A percentile compares a stretch with the other conserved stretches of the same genome.
These are phyloP conservation scores for Tethea ocularis DNA, from an alignment of 2,888 invertebrate species.

Conservation along the genomic window DNA sequence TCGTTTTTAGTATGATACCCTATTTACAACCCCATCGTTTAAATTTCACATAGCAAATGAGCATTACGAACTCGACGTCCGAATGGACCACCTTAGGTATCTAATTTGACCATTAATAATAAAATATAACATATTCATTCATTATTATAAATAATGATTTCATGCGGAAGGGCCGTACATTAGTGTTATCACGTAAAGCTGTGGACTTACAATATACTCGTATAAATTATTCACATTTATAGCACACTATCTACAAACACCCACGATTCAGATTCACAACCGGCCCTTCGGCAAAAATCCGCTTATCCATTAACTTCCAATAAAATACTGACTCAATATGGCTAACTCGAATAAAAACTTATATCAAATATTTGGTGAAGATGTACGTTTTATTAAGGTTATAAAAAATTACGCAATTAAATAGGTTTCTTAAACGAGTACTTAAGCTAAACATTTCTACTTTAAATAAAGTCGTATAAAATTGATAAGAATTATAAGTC, in stretches of 20 bases:
- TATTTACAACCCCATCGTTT: conserved; percentile 72
- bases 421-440: conserved; percentile 66
- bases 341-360: conserved; percentile 78
- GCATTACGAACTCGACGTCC: conserved; percentile 75
- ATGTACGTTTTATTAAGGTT: conserved; percentile 71
- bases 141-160: conserved; percentile 55
- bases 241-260: conserved; percentile 83
- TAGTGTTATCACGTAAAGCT: conserved; percentile 80
- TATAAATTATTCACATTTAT: conserved; percentile 84
- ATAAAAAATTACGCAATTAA: conserved; percentile 73
- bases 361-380: conserved; percentile 83
- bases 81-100: conserved; percentile 61
- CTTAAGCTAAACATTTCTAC: conserved; percentile 71
- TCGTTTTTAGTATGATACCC: conserved; percentile 56
- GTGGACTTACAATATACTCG: conserved; percentile 83
- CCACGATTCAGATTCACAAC: conserved; percentile 69
- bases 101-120: conserved; percentile 70
- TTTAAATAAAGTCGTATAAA: conserved; percentile 78
- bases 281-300: conserved; percentile 75
- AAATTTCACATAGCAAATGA: conserved; percentile 62
- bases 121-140: conserved; percentile 76
- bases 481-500: conserved; percentile 65
- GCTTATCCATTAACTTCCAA: conserved; percentile 70
- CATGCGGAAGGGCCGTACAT: conserved; percentile 74
- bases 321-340: conserved; percentile 83